Base-by-base conservation (phyloP, 35 echinoderm and acorn worm genomes). In the Holothuria glaberrima region DNA sequence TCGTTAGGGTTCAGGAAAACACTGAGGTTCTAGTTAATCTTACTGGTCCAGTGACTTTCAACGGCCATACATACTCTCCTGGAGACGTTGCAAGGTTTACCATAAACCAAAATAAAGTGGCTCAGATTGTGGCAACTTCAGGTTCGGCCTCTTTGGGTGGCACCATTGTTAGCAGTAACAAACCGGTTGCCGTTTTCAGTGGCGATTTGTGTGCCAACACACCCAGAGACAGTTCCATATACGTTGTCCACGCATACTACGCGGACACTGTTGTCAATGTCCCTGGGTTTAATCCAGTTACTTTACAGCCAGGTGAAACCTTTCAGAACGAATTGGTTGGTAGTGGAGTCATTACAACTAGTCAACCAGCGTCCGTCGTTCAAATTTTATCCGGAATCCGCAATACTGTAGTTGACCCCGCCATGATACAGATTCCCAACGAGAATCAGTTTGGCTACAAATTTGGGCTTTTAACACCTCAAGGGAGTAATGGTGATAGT, bases 401-500 rank as follows among this genome's bases (percentile, higher is more conserved):
- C 12, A 50, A 31, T 19, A 0, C 1, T 21, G 30, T 20, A 34
- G 84, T 79, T 33, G 85, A 92, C 41, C 91, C 91, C 21, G 88
- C 91, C 9, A 33, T 92, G 21, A 92, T 92, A 59, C 71, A 77
- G 12, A 61, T 92, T 88, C 91, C 91, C 30, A 52, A 84, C 17
- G 33, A 65, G 54, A 71, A 88, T 12, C 83, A 92, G 30, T 92
- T 89, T 58, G 54, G 84, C 31, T 92, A 58, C 54, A 34, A 79
- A 17, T 92, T 92, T 30, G 91, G 91, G 28, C 89, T 92, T 79
- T 44, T 72, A 61, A 92, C 91, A 48, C 91, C 91, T 36, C 86
- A 81, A 22, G 21, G 45, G 60, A 76, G 85, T 25, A 72, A 71
- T 45, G 84, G 48, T 22, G 91, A 92, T 58, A 27, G 31, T 22